These are phyloP conservation scores for Coturnix japonica DNA, from an alignment of 2,113 vertebrate genomes.

Conservation along the genomic window DNA sequence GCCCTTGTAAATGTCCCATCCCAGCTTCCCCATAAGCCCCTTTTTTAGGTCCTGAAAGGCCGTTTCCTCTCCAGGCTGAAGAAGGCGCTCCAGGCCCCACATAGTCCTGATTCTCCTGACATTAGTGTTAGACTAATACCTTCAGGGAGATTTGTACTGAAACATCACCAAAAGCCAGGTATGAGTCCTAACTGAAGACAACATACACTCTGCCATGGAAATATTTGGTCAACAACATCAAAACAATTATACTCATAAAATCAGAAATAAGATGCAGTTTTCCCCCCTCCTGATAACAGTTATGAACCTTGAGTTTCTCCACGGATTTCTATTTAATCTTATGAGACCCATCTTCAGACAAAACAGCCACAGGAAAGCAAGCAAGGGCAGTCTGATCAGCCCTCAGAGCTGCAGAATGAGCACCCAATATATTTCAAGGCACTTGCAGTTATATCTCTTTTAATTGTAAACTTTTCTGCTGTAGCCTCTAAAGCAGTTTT, in stretches of 20 bases:
- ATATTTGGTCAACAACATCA: background rate
- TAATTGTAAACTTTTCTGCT: background rate
- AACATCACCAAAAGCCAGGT: background rate
- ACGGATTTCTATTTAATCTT: background rate
- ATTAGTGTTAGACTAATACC: background rate
- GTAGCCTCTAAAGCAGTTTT: background rate
- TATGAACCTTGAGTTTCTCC: background rate
- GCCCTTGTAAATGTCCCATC: background rate
- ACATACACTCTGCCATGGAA: background rate
- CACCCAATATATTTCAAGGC: background rate
- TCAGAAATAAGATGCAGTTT: background rate
- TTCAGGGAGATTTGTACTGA: background rate
- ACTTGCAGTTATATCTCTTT: background rate
- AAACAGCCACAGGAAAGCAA: background rate
- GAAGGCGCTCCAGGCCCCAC: background rate
- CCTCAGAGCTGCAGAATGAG: background rate
- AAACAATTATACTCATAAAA: background rate
- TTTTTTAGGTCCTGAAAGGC: background rate
- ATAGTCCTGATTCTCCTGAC: background rate
- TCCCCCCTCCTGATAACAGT: background rate
- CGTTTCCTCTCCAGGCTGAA: background rate
- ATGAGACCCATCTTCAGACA: background rate
- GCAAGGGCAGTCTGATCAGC: background rate
- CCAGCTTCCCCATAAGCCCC: background rate
- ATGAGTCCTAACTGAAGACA: background rate